Base-by-base conservation (phyloP, 1,140 invertebrate species). In the Planococcus citri region DNA sequence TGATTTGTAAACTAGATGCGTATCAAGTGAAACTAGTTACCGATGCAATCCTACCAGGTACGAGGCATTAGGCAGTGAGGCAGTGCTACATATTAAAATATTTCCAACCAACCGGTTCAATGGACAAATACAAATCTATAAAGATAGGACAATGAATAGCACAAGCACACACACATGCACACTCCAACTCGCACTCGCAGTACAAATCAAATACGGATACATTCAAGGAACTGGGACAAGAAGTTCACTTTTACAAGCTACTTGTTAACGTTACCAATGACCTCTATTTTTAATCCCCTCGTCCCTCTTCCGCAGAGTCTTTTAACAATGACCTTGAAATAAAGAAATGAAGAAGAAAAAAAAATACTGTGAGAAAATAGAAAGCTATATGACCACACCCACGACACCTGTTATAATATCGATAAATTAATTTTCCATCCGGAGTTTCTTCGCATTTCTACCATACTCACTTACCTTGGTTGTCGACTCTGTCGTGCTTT, bases 151-250 rank as follows among this genome's bases (percentile, higher is more conserved):
- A 64, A 64, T 64, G 60, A 27, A 64, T 21, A 27, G 9, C n/a
- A n/a, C n/a, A n/a, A n/a, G n/a, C n/a, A n/a, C n/a, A n/a, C n/a
- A n/a, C n/a, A n/a, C n/a, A n/a, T n/a, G n/a, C n/a, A n/a, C n/a
- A n/a, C n/a, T n/a, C n/a, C n/a, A n/a, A n/a, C n/a, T n/a, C n/a
- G n/a, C n/a, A n/a, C n/a, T n/a, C n/a, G n/a, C 10, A 64, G 60
- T 51, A 64, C 60, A 64, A 64, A 64, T 64, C 60, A 64, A 64
- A 64, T 64, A 64, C 60, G 60, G 60, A 64, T 64, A 64, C 60
- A 27, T 24, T 64, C 60, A 64, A 64, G 60, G 60, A 64, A 64
- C 60, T 64, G 20, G 60, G 60, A 27, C 60, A 64, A 64, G 60
- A 64, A 64, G 60, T 64, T 64, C 60, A 64, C 60, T 64, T 27